phyloP scores from a whole-genome alignment of 2,113 vertebrate genomes.

The Nycticorax nycticorax region DNA sequence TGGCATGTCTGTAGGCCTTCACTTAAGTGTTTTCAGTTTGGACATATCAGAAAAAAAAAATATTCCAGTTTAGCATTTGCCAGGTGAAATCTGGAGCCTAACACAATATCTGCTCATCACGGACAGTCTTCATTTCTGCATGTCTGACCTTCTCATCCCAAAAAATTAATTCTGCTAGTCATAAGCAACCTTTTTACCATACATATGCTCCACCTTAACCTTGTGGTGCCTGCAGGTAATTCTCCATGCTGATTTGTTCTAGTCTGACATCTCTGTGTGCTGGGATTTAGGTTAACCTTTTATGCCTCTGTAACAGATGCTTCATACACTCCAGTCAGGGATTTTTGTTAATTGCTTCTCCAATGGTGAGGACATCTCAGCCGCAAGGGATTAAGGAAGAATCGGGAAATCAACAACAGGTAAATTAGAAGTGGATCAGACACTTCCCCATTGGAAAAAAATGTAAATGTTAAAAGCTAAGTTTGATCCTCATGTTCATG shows the following conservation, averaged over 20 bases:
- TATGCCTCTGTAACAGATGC: slow-evolving; percentile 64
- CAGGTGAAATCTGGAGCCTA: not conserved
- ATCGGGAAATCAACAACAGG: slow-evolving; percentile 71
- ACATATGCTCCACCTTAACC: slow-evolving; percentile 27
- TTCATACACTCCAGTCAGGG: slow-evolving; percentile 28
- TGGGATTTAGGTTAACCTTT: slow-evolving; percentile 73
- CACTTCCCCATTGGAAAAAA: slow-evolving; percentile 45
- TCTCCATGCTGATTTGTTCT: slow-evolving; percentile 44
- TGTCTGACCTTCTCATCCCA: not conserved
- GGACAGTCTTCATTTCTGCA: not conserved
- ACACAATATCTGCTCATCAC: not conserved
- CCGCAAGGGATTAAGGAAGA: slow-evolving; percentile 64
- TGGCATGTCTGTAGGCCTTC: not conserved
- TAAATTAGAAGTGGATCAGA: slow-evolving; percentile 74
- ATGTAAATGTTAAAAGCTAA: slow-evolving; percentile 67
- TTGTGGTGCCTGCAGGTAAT: slow-evolving; percentile 17
- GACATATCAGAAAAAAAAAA: not conserved
- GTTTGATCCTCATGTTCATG: slow-evolving; percentile 68
- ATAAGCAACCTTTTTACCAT: slow-evolving; percentile 10
- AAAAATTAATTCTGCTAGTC: slow-evolving; percentile 44
- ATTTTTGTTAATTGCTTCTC: slow-evolving; percentile 73
- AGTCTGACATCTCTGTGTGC: slow-evolving; percentile 47
- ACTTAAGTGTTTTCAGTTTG: not conserved
- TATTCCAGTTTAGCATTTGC: not conserved
- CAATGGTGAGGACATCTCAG: slow-evolving; percentile 52